A percentile compares a stretch with the other conserved stretches of the same genome.
Evolutionary conservation across 2,888 invertebrate genomes (phyloP).

Genomic region (Conops quadrifasciatus): DNA sequence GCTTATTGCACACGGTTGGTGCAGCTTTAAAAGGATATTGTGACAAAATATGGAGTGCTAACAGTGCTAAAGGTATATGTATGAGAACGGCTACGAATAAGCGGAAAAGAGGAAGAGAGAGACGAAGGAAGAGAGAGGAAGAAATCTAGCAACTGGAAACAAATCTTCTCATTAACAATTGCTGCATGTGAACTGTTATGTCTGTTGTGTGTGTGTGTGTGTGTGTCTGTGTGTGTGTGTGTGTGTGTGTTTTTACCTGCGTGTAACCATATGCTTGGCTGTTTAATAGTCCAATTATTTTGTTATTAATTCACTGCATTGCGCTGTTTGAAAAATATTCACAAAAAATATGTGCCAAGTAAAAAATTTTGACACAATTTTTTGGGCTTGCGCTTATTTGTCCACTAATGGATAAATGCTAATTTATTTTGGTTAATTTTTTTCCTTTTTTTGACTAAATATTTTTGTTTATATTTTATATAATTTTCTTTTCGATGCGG

Average conservation of each 20-base stretch:
- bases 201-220: not conserved
- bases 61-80: slow-evolving; percentile 19
- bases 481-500: no score
- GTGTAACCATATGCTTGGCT: not conserved
- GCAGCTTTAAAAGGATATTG: not conserved
- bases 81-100: not conserved
- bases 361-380: no score
- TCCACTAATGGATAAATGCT: not conserved
- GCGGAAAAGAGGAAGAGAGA: not conserved
- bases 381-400: no score
- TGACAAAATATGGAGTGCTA: slow-evolving; percentile 23
- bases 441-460: no score
- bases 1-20: slow-evolving; percentile 6
- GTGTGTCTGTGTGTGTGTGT: not conserved
- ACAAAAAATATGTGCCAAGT: slow-evolving; percentile 20
- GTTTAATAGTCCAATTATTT: not conserved
- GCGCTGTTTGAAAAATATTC: not conserved
- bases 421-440: no score
- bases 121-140: not conserved
- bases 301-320: not conserved
- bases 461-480: no score
- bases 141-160: no score
- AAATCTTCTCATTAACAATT: no score
- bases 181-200: not conserved
- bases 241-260: not conserved